Conservation (phyloP, 1,140 invertebrate genomes). For the Bombus huntii region DNA sequence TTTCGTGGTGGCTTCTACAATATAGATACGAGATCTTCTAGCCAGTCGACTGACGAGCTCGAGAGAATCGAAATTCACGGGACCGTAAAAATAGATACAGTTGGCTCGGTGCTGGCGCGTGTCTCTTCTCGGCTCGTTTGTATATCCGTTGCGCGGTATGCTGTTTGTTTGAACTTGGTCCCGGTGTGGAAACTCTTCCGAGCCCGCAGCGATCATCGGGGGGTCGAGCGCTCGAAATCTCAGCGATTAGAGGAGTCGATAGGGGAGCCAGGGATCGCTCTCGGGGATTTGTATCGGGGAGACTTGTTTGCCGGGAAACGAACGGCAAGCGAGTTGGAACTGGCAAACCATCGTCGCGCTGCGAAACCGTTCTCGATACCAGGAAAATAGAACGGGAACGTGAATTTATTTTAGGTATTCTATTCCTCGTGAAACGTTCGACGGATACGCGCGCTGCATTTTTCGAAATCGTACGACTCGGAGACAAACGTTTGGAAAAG, state of each 20-base stretch:
- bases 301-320: background rate
- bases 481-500: background rate
- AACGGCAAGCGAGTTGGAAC: too few relatives aligned
- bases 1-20: too few relatives aligned
- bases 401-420: background rate
- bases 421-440: background rate
- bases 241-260: slow-evolving; percentile 37
- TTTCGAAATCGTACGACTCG: background rate
- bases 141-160: slow-evolving; percentile 37
- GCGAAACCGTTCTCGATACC: background rate
- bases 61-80: background rate
- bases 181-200: slow-evolving; percentile 18
- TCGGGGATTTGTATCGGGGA: slow-evolving; percentile 17
- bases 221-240: slow-evolving; percentile 3
- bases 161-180: slow-evolving; percentile 38
- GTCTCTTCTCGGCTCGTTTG: slow-evolving; percentile 62
- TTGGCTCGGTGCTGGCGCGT: slow-evolving; percentile 37
- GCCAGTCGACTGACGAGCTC: background rate
- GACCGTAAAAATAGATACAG: slow-evolving; percentile 46
- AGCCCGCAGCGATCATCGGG: slow-evolving; percentile 19
- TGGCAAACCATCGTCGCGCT: background rate
- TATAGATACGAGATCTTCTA: too few relatives aligned
- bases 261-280: background rate
- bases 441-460: too few relatives aligned
- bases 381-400: background rate